Evolutionary conservation across 2,888 invertebrate species (phyloP).

Genomic region (Tineola bisselliella): DNA sequence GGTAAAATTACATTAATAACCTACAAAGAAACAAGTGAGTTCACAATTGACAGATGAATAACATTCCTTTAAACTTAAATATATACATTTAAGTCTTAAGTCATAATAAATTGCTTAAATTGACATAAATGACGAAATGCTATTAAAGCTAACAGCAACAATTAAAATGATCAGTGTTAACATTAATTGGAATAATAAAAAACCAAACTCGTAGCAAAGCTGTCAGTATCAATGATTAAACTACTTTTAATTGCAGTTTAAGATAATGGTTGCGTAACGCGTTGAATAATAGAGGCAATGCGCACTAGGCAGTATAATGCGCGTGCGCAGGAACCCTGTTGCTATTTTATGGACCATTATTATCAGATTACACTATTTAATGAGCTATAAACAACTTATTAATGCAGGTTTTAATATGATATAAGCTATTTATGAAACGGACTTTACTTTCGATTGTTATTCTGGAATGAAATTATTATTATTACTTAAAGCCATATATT

Average conservation of each 20-base stretch:
- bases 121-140: neutral
- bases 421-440: neutral
- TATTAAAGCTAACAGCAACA: neutral
- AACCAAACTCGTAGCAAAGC: neutral
- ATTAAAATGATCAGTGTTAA: neutral
- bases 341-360: neutral
- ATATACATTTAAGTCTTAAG: no score
- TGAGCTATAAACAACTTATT: neutral
- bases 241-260: constrained; percentile 3
- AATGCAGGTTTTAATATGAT: neutral
- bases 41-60: no score
- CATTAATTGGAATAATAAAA: neutral
- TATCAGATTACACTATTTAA: neutral
- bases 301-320: neutral
- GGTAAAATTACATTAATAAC: neutral
- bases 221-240: neutral
- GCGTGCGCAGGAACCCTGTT: neutral
- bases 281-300: neutral
- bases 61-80: no score
- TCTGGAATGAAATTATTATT: no score
- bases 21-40: neutral
- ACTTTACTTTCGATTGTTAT: no score
- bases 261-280: neutral
- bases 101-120: no score
- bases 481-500: no score